Conservation (phyloP, 2,888 invertebrate genomes). For the Resseliella maxima region DNA sequence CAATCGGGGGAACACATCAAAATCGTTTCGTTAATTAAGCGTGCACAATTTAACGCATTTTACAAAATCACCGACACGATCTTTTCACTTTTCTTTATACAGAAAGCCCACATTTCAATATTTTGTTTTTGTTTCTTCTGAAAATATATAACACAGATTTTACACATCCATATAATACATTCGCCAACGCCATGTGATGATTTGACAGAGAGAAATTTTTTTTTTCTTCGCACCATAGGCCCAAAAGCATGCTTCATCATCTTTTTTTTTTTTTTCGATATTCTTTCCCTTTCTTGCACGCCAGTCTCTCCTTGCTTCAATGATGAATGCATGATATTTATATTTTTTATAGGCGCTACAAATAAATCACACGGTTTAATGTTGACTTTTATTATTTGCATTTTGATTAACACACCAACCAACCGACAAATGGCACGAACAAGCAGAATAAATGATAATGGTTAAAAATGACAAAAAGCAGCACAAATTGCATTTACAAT, state of each 20-base stretch:
- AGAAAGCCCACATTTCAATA: slow-evolving; percentile 2
- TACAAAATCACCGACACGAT: slow-evolving; percentile 46
- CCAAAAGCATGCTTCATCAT: background rate
- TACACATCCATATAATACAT: background rate
- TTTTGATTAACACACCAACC: background rate
- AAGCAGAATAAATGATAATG: background rate
- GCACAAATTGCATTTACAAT: background rate
- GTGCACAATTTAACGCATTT: slow-evolving; percentile 34
- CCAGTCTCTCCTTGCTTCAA: background rate
- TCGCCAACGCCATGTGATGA: slow-evolving; percentile 42
- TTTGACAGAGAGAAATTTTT: background rate
- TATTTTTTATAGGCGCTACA: background rate
- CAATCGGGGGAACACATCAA: background rate
- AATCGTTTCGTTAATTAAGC: background rate
- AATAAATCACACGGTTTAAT: background rate
- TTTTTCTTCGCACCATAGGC: background rate
- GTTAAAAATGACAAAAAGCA: background rate
- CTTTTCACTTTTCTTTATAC: slow-evolving; percentile 29
- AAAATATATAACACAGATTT: background rate
- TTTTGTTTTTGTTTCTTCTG: too few species aligned
- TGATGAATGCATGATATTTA: background rate
- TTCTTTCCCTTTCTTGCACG: too few species aligned
- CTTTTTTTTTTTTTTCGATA: background rate
- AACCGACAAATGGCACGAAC: slow-evolving; percentile 10
- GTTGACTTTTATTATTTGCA: slow-evolving; percentile 34